Evolutionary conservation across 2,888 invertebrate species (phyloP).

Genomic region (Eristalinus aeneus): DNA sequence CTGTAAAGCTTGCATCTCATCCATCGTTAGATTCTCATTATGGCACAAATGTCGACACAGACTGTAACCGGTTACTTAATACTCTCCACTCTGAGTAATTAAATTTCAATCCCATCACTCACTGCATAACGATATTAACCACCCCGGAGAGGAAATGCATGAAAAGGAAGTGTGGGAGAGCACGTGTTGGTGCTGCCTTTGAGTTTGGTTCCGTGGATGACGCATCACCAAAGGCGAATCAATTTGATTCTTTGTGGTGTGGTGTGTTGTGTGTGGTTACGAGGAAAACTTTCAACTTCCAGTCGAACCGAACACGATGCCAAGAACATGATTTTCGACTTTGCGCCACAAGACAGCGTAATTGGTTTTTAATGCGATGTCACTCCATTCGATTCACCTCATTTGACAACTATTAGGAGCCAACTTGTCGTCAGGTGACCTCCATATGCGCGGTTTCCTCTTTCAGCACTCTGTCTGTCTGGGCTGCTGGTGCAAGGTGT

Average conservation of each 20-base stretch:
- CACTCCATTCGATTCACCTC: slow-evolving; percentile 16
- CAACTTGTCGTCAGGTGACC: slow-evolving; percentile 22
- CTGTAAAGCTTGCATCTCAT: neutral
- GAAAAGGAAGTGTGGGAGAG: neutral
- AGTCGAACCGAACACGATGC: neutral
- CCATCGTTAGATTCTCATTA: neutral
- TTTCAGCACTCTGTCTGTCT: neutral
- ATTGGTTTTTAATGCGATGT: slow-evolving; percentile 26
- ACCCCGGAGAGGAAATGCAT: neutral
- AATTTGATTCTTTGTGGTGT: neutral
- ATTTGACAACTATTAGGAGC: slow-evolving; percentile 7
- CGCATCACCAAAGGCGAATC: neutral
- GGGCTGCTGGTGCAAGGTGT: slow-evolving; percentile 18
- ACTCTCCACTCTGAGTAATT: neutral
- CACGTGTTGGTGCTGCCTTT: neutral
- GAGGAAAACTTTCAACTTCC: neutral
- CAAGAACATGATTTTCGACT: neutral
- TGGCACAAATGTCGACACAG: neutral
- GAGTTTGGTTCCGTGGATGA: neutral
- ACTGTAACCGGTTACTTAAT: neutral
- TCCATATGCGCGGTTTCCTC: slow-evolving; percentile 2
- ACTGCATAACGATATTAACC: neutral
- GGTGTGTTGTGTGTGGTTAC: neutral
- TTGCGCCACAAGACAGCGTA: neutral
- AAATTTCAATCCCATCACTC: neutral